phyloP scores from a whole-genome alignment of 1,140 invertebrate genomes.

The Heliconius eleuchia region DNA sequence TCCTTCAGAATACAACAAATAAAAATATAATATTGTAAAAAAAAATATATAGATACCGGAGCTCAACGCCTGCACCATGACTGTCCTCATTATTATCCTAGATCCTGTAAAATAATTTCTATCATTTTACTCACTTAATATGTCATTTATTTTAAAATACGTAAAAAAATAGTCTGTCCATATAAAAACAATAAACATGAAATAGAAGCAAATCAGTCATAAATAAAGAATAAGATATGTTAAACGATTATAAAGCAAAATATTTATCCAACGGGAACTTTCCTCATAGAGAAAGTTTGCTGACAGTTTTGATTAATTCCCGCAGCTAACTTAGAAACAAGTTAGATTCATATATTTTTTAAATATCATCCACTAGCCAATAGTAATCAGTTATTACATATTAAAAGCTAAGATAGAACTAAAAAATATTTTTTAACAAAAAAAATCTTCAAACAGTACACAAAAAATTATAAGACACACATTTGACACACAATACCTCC shows the following conservation, averaged over 20 bases:
- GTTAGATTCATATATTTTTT: background rate
- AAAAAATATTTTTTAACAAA: too few relatives aligned
- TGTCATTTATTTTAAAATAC: background rate
- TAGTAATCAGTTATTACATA: background rate
- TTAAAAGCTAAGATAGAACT: too few relatives aligned
- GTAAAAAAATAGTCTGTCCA: background rate
- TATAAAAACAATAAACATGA: background rate
- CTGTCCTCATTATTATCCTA: background rate
- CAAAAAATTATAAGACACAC: too few relatives aligned
- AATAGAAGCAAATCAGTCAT: background rate
- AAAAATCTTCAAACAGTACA: too few relatives aligned
- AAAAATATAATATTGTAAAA: too few relatives aligned
- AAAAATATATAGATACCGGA: too few relatives aligned
- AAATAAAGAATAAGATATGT: background rate
- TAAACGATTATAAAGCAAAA: constrained; percentile 2
- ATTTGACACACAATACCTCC: too few relatives aligned
- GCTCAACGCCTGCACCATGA: too few relatives aligned
- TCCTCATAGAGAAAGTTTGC: constrained; percentile 27
- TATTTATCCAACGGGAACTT: constrained; percentile 18
- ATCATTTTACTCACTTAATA: background rate
- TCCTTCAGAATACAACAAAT: too few relatives aligned
- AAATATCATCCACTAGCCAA: background rate
- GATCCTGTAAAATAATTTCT: background rate
- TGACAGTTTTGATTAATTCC: constrained; percentile 27
- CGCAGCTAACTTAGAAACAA: background rate